Conservation (phyloP, 2,888 invertebrate genomes). For the Mythimna loreyi region DNA sequence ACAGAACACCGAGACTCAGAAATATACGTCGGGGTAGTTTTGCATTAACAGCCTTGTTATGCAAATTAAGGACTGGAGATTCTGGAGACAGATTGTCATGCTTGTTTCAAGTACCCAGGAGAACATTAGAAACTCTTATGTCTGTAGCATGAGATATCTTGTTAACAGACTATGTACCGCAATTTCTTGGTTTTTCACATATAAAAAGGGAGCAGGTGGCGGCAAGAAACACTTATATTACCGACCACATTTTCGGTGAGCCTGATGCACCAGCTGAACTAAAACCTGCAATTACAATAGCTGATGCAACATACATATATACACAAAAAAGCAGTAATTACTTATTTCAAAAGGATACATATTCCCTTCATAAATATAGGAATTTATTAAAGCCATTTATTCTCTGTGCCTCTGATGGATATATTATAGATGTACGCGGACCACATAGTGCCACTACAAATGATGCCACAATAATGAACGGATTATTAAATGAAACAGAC, state of each 20-base stretch:
- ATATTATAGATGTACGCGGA: conserved; percentile 39
- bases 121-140: conserved; percentile 17
- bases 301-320: conserved; percentile 18
- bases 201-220: conserved; percentile 6
- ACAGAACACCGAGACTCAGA: conserved; percentile 4
- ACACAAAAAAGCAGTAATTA: conserved; percentile 23
- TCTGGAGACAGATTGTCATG: conserved; percentile 17
- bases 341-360: conserved; percentile 27
- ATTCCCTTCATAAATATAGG: conserved; percentile 2
- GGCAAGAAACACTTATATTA: neutral
- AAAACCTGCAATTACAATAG: neutral
- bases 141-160: conserved; percentile 20
- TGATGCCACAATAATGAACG: conserved; percentile 40
- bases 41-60: too few relatives aligned
- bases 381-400: conserved; percentile 37
- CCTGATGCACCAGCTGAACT: neutral
- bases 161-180: conserved; percentile 28
- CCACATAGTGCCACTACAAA: conserved; percentile 39
- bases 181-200: conserved; percentile 22
- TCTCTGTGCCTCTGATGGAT: conserved; percentile 29
- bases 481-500: conserved; percentile 13
- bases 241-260: neutral
- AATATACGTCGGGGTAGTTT: conserved; percentile 32
- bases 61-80: conserved; percentile 26
- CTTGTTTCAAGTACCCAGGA: conserved; percentile 21